Base-by-base conservation (phyloP, 2,797 vertebrate genomes). In the Sebastes flavidus region DNA sequence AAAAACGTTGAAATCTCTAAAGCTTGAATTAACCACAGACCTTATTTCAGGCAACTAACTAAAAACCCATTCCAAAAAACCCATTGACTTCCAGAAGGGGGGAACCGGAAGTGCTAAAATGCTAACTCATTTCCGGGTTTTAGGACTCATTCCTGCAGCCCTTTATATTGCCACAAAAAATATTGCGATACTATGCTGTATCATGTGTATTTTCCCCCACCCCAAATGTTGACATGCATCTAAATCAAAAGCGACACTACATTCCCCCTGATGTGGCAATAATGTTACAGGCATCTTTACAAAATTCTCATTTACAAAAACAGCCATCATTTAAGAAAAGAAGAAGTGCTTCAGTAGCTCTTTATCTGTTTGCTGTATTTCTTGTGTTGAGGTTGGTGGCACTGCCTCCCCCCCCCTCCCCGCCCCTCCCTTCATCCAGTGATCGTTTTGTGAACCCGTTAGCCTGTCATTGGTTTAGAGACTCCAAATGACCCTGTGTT, bases 401-500 rank as follows among this genome's bases (percentile, higher is more conserved):
- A 73, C 80, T 87, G 72, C 73, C 72, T 78, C 24, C 12, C 72
- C 11, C 56, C 2, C 65, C 8, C 25, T 65, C 6, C 66, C 7
- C 62, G n/a, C 77, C 81, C 83, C 86, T 82, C 85, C 83, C 88
- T 85, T 78, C 81, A 83, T 85, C 88, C 92, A 63, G 80, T 91
- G 90, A 92, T 95, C 90, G 83, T 93, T 94, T 92, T 91, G 91
- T 93, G 91, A 94, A 93, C 92, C 91, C 89, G 87, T 95, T 95
- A 93, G 92, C 92, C 91, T 87, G 88, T 93, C 91, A 90, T 95
- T 94, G 90, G 86, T 94, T 95, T 92, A 93, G 90, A 95, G 90
- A 92, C 93, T 93, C 93, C 91, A 94, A 94, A 95, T 91, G 94
- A 95, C 92, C 93, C 93, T 87, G 88, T 93, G 92, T 93, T 92